Conservation (phyloP, 2,797 vertebrate genomes). For the Echiichthys vipera region DNA sequence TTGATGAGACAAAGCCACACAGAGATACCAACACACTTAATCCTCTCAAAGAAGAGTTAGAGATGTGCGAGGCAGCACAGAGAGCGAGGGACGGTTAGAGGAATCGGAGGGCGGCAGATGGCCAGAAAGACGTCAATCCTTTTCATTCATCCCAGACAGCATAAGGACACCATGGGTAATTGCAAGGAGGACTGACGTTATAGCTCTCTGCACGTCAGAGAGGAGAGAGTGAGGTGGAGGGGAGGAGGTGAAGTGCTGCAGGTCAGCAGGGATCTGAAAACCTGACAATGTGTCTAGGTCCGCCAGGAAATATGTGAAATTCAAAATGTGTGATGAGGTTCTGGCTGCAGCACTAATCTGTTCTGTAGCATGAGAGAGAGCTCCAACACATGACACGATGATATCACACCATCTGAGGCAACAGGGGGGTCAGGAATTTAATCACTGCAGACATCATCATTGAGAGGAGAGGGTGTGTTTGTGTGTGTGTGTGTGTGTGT, state of each 20-base stretch:
- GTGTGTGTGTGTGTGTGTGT: constrained; percentile 10
- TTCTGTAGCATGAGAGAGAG: constrained; percentile 47
- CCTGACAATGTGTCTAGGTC: neutral
- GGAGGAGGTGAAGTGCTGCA: constrained; percentile 8
- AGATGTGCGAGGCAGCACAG: constrained; percentile 50
- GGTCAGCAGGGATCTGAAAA: constrained; percentile 1
- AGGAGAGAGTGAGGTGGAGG: constrained; percentile 14
- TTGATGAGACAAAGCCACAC: constrained; percentile 70
- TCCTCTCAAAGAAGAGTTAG: constrained; percentile 82
- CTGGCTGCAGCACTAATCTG: constrained; percentile 53
- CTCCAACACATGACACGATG: constrained; percentile 41
- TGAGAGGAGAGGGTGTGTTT: constrained; percentile 1
- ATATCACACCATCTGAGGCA: constrained; percentile 61
- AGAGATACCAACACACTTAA: constrained; percentile 77
- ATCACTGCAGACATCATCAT: constrained; percentile 53
- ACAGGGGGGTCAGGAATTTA: constrained; percentile 59
- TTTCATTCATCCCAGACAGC: constrained; percentile 81
- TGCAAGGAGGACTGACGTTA: constrained; percentile 67
- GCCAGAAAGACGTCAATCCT: constrained; percentile 83
- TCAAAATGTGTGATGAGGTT: neutral
- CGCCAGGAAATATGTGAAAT: neutral
- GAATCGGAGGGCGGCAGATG: constrained; percentile 79
- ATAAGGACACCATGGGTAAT: constrained; percentile 72
- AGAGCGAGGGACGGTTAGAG: constrained; percentile 55
- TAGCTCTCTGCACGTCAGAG: constrained; percentile 57